phyloP scores from a whole-genome alignment of 1,140 invertebrate species.

The Spodoptera litura region DNA sequence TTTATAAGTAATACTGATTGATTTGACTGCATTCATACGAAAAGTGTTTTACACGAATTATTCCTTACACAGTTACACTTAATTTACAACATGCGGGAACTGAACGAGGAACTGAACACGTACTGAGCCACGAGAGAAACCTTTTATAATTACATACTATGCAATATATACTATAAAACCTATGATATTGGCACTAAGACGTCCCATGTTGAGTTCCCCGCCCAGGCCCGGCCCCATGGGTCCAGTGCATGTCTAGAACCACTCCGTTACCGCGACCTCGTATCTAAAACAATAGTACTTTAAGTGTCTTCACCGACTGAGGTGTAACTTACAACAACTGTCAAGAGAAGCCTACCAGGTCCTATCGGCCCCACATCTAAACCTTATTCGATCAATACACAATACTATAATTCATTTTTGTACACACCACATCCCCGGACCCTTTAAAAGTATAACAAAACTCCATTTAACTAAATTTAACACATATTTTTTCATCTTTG shows the following conservation, averaged over 20 bases:
- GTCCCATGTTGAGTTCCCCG: conserved; percentile 11
- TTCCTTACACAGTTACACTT: conserved; percentile 5
- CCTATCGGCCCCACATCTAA: conserved; percentile 70
- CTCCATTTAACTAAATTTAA: conserved; percentile 82
- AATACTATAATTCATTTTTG: conserved; percentile 84
- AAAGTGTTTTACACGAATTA: conserved; percentile 25
- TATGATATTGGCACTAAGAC: conserved; percentile 42
- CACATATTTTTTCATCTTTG: conserved; percentile 79
- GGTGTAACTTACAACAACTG: conserved; percentile 82
- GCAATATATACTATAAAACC: conserved; percentile 45
- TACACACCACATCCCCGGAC: conserved; percentile 71
- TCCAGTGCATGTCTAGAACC: conserved; percentile 58
- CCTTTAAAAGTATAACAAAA: conserved; percentile 83
- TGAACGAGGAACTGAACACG: conserved; percentile 19
- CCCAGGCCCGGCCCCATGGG: conserved; percentile 41
- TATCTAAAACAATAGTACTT: conserved; percentile 83
- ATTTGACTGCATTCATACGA: conserved; percentile 42
- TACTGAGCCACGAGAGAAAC: conserved; percentile 34
- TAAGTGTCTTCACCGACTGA: conserved; percentile 81
- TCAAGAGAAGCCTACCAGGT: conserved; percentile 73
- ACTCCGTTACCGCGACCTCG: conserved; percentile 61
- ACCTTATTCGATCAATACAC: conserved; percentile 81
- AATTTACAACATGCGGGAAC: conserved; percentile 15
- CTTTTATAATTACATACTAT: conserved; percentile 43
- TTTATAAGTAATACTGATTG: conserved; percentile 41